Conservation (phyloP, 2,888 invertebrate species). For the Bellardia bayeri region DNA sequence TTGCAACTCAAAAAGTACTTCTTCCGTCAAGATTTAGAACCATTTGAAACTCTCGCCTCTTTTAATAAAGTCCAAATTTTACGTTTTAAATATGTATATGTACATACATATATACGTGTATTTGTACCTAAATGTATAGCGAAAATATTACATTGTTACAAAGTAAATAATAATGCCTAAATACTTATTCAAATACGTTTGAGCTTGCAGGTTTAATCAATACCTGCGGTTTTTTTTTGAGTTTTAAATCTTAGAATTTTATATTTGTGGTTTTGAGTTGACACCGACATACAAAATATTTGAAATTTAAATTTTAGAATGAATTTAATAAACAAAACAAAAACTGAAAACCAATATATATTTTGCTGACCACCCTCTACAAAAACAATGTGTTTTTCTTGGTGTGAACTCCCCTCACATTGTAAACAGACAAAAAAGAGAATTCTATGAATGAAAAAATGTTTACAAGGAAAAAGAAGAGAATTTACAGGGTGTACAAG, state of each 20-base stretch:
- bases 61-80: too few species aligned
- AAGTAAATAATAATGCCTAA: not conserved
- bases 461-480: not conserved
- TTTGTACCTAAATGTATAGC: not conserved
- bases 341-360: not conserved
- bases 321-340: constrained; percentile 24
- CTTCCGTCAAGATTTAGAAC: too few species aligned
- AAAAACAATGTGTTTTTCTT: not conserved
- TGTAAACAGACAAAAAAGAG: not conserved
- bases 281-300: not conserved
- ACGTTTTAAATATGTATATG: too few species aligned
- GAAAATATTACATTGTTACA: not conserved
- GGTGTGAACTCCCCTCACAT: not conserved
- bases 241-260: not conserved
- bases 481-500: constrained; percentile 30
- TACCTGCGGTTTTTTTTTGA: not conserved
- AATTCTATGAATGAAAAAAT: not conserved
- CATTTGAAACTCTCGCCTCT: too few species aligned
- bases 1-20: too few species aligned
- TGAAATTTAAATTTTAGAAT: not conserved
- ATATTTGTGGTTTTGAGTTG: constrained; percentile 11
- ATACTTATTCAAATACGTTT: not conserved
- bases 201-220: not conserved
- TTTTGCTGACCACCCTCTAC: constrained; percentile 47
- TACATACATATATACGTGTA: not conserved